These are phyloP conservation scores for Microcebus griseorufus DNA, from an alignment of 2,113 vertebrate species.

Conservation along the genomic window DNA sequence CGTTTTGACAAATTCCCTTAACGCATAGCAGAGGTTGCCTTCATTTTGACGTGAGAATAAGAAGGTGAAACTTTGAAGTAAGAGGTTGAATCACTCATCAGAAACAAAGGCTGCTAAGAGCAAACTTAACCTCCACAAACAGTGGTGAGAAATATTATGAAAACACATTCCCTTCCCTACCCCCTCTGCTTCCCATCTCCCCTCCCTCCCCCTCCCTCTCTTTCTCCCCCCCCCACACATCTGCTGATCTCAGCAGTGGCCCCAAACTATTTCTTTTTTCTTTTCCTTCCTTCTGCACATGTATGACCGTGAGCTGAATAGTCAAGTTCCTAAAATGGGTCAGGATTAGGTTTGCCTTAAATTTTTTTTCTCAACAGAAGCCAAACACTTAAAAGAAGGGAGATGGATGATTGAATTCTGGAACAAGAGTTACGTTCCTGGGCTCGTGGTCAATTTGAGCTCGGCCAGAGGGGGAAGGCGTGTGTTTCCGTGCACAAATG, in stretches of 20 bases:
- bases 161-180: neutral
- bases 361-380: conserved; percentile 14
- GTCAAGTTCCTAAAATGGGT: conserved; percentile 7
- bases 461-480: neutral
- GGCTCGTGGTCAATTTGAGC: neutral
- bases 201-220: no score
- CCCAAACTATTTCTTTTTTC: neutral
- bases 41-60: neutral
- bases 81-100: neutral
- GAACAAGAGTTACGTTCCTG: neutral
- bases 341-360: neutral
- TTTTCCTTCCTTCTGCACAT: neutral
- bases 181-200: no score
- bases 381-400: conserved; percentile 18
- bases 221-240: no score
- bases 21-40: neutral
- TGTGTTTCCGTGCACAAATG: neutral
- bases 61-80: neutral
- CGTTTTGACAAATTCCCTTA: neutral
- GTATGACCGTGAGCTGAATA: neutral
- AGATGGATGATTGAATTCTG: conserved; percentile 5
- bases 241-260: neutral
- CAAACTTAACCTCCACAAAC: neutral
- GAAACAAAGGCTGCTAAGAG: neutral
- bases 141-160: neutral